Evolutionary conservation across 1,140 invertebrate species (phyloP), one percentile per base, ranked within the genome.

Genomic region (Bilobella aurantiaca): DNA sequence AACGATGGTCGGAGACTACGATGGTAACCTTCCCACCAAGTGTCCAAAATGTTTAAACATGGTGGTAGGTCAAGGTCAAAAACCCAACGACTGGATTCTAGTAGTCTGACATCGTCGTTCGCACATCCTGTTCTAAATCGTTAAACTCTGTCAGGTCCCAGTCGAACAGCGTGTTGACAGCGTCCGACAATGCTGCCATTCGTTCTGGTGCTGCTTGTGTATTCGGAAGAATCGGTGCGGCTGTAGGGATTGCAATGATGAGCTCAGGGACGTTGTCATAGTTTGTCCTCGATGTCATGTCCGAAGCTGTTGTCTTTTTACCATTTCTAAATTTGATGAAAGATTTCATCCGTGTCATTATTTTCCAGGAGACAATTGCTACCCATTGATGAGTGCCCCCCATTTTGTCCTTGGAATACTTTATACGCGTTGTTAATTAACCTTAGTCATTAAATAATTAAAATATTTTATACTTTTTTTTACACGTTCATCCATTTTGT

Each of bases 41-140:
- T 53, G 49, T 53, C 23, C 49, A 12, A 53, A 23, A 23, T 53
- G 49, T 23, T 23, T 14, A 3, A 12, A 53, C 31, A 59, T 34
- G 58, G 58, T 59, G 8, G 32, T 59, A 59, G 31, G 58, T 30
- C n/a, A n/a, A n/a, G n/a, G n/a, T n/a, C n/a, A n/a, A n/a, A 29
- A 59, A 57, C 53, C 27, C 53, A 8, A 14, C 8, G n/a, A 57
- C 8, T 57, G 53, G 53, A 57, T 14, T 21, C 23, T 57, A n/a
- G n/a, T n/a, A n/a, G n/a, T 57, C 53, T 57, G n/a, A 28, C 23
- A 23, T 8, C 8, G 23, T 57, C 23, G n/a, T 28, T 57, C 23
- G 5, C 53, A 57, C 12, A 8, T 12, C 14, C 23, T 28, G 53
- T 57, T 8, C 53, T n/a, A n/a, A n/a, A n/a, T n/a, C n/a, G n/a